Base-by-base conservation (phyloP, 1,140 invertebrate genomes). In the Eriosoma lanigerum region DNA sequence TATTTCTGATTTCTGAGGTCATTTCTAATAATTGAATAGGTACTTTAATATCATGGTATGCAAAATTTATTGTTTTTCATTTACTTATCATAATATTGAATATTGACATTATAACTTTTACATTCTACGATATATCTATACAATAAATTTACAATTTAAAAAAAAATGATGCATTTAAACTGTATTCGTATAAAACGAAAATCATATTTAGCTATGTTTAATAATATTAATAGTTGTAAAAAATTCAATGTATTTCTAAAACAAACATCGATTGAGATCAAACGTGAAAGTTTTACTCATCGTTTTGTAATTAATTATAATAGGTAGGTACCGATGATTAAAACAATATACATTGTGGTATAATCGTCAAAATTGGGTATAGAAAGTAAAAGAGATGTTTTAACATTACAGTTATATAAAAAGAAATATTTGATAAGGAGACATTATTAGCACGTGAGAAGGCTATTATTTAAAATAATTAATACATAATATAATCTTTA, bases 261-360 rank as follows among this genome's bases (percentile, higher is more conserved):
- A 58, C 24, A 60, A 60, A 29, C 13, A 29, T 62, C 0, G 58
- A 62, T 62, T 62, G 13, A 19, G 15, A 62, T 29, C 24, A 62
- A 62, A 62, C 29, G 58, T 62, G 26, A 62, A 62, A 62, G 58
- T 62, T 62, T 24, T 62, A 62, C 26, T 9, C 26, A 62, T 62
- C 26, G 29, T 26, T 13, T 62, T 62, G n/a, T 62, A 62, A 62
- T 29, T 62, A 29, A 62, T 62, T 29, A 29, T n/a, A n/a, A 62
- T 24, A 24, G 24, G 24, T 24, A 6, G 26, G 26, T 62, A 29
- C 17, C 26, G 24, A 29, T 62, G 24, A 8, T 62, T 62, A 29
- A 62, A 62, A 62, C 58, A 29, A 62, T 60, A 60, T 24, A 5
- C 26, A 17, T 62, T 15, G 58, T 26, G 58, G 58, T 62, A 29